Conservation (phyloP, 2,797 vertebrate genomes). For the Cetoscarus ocellatus region DNA sequence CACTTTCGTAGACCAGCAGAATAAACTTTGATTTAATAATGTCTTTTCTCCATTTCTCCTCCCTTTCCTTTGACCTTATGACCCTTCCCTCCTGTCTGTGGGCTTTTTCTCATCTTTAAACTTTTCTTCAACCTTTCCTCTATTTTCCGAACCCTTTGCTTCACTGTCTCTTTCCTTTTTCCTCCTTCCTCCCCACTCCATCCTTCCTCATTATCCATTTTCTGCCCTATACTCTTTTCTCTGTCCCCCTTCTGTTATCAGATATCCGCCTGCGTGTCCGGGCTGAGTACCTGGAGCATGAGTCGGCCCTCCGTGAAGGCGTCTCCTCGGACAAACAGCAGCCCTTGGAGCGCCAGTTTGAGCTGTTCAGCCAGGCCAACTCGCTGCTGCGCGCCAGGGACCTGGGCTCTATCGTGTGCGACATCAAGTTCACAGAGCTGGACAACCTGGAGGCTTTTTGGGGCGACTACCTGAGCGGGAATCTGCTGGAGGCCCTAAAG, state of each 20-base stretch:
- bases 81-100: constrained; percentile 33
- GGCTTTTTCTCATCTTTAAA: constrained; percentile 13
- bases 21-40: constrained; percentile 24
- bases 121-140: constrained; percentile 19
- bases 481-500: constrained; percentile 91
- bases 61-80: constrained; percentile 56
- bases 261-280: constrained; percentile 92
- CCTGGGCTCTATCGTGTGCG: constrained; percentile 92
- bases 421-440: constrained; percentile 95
- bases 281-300: constrained; percentile 92
- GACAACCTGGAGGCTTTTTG: constrained; percentile 95
- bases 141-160: constrained; percentile 20
- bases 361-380: constrained; percentile 90
- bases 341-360: constrained; percentile 91
- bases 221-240: constrained; percentile 13
- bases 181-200: constrained; percentile 5
- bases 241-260: constrained; percentile 66
- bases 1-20: neutral
- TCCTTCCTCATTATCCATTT: constrained; percentile 20
- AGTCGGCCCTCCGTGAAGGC: constrained; percentile 87
- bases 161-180: constrained; percentile 16
- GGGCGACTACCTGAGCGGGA: constrained; percentile 93
- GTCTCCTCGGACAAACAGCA: constrained; percentile 91
- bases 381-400: constrained; percentile 89
- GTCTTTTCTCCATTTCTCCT: constrained; percentile 56